Evolutionary conservation across 2,797 vertebrate genomes (phyloP).

Genomic region (Staurois parvus): DNA sequence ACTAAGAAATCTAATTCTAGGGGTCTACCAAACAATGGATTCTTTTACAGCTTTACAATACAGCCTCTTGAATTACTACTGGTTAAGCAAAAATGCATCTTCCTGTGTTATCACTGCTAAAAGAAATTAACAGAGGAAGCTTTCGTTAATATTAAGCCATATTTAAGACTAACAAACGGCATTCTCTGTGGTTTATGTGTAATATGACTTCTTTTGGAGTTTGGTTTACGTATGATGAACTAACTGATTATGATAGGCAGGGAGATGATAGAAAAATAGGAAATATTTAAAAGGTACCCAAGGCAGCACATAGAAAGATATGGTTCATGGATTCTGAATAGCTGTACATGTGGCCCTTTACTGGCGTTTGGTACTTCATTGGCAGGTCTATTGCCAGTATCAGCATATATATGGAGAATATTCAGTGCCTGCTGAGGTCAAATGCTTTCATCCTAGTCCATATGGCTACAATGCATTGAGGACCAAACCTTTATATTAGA

Average conservation of each 20-base stretch:
- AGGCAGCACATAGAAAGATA: not conserved
- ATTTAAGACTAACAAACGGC: conserved; percentile 33
- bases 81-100: conserved; percentile 30
- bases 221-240: conserved; percentile 7
- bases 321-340: not conserved
- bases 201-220: not conserved
- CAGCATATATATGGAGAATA: not conserved
- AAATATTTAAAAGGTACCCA: not conserved
- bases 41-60: conserved; percentile 29
- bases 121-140: not conserved
- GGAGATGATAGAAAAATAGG: not conserved
- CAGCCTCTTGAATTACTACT: conserved; percentile 30
- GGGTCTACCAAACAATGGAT: conserved; percentile 15
- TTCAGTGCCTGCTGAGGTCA: not conserved
- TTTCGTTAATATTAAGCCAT: conserved; percentile 51
- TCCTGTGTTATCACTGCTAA: conserved; percentile 16
- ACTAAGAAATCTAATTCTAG: not conserved
- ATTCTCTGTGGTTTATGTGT: conserved; percentile 4
- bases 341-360: not conserved
- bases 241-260: not conserved
- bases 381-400: not conserved
- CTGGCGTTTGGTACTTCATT: too few species aligned
- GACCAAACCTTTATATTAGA: conserved; percentile 19
- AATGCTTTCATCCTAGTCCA: not conserved
- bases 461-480: conserved; percentile 16